phyloP scores from a whole-genome alignment of 1,140 invertebrate genomes.

The Brachionus koreanus region DNA sequence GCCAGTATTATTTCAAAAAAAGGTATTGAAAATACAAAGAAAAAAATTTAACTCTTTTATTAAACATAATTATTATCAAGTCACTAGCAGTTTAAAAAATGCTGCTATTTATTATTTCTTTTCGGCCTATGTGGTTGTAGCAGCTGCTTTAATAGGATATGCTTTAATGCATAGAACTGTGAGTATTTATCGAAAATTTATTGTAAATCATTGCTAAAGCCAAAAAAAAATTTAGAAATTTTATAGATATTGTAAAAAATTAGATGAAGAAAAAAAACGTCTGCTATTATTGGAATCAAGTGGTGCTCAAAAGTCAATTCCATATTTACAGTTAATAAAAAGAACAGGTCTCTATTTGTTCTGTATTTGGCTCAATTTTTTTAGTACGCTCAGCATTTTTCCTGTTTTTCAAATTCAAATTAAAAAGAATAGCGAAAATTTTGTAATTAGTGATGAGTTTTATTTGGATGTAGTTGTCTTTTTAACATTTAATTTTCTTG shows the following conservation, averaged over 20 bases:
- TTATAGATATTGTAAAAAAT: background rate
- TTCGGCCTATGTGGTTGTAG: background rate
- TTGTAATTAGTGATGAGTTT: constrained; percentile 1
- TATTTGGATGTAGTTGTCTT: constrained; percentile 8
- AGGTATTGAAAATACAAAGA: background rate
- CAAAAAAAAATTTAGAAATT: background rate
- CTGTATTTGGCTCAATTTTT: constrained; percentile 44
- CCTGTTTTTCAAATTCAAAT: constrained; percentile 19
- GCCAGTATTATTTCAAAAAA: constrained; percentile 30
- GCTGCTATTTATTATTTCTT: constrained; percentile 31
- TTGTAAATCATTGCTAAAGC: too few relatives aligned
- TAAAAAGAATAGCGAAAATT: constrained; percentile 13
- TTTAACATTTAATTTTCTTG: constrained; percentile 33
- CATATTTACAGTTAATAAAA: background rate
- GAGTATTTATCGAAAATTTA: background rate
- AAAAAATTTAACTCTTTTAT: background rate
- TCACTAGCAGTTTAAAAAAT: background rate
- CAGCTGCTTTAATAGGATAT: background rate
- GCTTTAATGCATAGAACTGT: constrained; percentile 7
- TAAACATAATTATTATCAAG: background rate
- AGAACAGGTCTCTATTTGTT: background rate
- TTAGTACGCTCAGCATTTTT: constrained; percentile 12
- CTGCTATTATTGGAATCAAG: background rate
- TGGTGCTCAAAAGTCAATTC: background rate
- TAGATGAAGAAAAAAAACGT: constrained; percentile 18